These are phyloP conservation scores for Drosophila malerkotliana DNA, from an alignment of 1,140 invertebrate species.

Conservation along the genomic window DNA sequence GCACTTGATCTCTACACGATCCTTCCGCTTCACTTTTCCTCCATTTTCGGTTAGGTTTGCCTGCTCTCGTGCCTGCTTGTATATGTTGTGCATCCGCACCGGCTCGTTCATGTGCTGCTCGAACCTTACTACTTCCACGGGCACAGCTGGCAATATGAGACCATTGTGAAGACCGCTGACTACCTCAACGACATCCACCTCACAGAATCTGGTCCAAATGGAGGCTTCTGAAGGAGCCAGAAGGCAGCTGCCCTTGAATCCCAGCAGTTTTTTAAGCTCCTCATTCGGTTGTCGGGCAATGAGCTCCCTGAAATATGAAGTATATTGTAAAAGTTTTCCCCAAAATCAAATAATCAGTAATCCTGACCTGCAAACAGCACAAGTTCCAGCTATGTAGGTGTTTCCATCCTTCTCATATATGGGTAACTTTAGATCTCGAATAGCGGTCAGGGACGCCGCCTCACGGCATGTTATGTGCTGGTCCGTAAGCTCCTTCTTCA, in stretches of 20 bases:
- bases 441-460: constrained; percentile 53
- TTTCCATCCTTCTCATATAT: constrained; percentile 85
- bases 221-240: constrained; percentile 93
- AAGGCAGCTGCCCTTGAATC: constrained; percentile 91
- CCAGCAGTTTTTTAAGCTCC: constrained; percentile 86
- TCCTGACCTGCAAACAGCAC: constrained; percentile 85
- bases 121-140: constrained; percentile 88
- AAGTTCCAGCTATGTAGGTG: constrained; percentile 87
- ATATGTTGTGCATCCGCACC: constrained; percentile 93
- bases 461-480: constrained; percentile 70
- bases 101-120: constrained; percentile 95
- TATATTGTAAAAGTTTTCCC: not conserved
- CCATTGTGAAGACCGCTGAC: constrained; percentile 54
- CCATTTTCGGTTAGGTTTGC: constrained; percentile 58
- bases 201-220: constrained; percentile 96
- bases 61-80: constrained; percentile 88
- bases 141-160: constrained; percentile 83
- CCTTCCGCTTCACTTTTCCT: constrained; percentile 53
- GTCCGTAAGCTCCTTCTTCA: constrained; percentile 64
- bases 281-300: constrained; percentile 74
- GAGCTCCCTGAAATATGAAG: constrained; percentile 85
- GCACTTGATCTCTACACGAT: constrained; percentile 77
- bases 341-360: not conserved
- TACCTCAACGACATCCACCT: constrained; percentile 88
- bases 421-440: constrained; percentile 66